Base-by-base conservation (phyloP, 1,140 invertebrate species). In the Lordiphosa collinella region DNA sequence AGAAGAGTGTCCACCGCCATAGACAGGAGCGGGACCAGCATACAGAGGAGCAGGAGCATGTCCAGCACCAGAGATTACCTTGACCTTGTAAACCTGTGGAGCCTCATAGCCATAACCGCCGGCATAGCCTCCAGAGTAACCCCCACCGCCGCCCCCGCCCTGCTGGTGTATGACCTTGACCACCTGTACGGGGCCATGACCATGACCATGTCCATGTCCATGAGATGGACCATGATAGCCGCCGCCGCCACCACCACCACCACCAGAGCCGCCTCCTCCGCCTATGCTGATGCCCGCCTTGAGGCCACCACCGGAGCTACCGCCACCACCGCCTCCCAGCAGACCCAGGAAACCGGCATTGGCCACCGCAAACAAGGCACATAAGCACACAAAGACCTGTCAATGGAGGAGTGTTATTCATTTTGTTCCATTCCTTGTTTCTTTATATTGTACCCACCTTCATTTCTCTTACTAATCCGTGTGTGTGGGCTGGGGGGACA, bases 381-480 rank as follows among this genome's bases (percentile, higher is more conserved):
- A 82, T 62, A 86, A 41, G 48, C 76, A 86, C 29, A 86, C 76
- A 50, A 86, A 86, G 54, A 86, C 68, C 84, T 86, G 37, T 0
- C 18, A 25, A 44, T 31, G 35, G 18, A 18, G 38, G 16, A 1
- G 8, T 35, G 16, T n/a, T 37, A 11, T 16, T 3, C 36, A 38
- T 52, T 31, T 52, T 34, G 12, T 35, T 50, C 14, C 4, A 38
- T 14, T 16, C 10, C n/a, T 10, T 16, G 10, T 12, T 8, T 3
- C 4, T 5, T 9, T 29, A 7, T 4, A 32, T 36, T 2, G n/a
- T 12, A 43, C 73, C 74, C 63, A 85, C 78, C 78, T 84, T 84
- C 78, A 84, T 84, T 44, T 67, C 78, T 60, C 65, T 72, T 47
- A 84, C 72, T 53, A 61, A 59, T 84, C 63, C 72, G 67, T 59